phyloP scores from a whole-genome alignment of 2,797 vertebrate genomes.

The Sus cebifrons region DNA sequence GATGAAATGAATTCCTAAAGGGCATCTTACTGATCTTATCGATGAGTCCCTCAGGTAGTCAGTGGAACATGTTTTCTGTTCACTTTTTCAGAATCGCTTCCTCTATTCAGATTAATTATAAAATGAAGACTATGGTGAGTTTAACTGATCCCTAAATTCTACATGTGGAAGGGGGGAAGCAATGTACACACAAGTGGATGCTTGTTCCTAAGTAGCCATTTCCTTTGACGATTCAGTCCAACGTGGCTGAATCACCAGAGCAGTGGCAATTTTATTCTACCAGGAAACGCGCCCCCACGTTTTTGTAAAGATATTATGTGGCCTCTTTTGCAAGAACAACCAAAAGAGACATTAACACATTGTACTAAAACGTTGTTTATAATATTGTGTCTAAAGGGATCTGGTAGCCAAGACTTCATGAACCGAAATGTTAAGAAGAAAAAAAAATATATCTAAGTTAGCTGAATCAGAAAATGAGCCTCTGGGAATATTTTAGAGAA shows the following conservation, averaged over 20 bases:
- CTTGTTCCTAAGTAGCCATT: neutral
- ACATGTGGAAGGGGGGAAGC: neutral
- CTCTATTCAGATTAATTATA: slow-evolving; percentile 31
- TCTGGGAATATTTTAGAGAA: neutral
- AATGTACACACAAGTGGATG: neutral
- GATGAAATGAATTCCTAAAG: neutral
- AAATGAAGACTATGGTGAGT: neutral
- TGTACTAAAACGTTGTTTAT: neutral
- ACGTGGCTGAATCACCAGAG: neutral
- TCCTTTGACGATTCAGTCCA: neutral
- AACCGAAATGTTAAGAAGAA: neutral
- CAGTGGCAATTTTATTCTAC: neutral
- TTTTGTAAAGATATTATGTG: neutral
- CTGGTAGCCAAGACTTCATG: neutral
- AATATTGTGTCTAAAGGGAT: neutral
- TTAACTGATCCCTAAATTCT: neutral
- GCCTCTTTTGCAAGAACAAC: neutral
- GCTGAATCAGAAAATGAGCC: neutral
- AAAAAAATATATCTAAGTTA: neutral
- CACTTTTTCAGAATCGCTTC: neutral
- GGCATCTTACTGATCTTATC: neutral
- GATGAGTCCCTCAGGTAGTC: neutral
- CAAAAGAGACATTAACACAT: neutral
- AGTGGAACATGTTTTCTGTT: neutral
- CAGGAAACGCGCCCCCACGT: neutral